phyloP scores from a whole-genome alignment of 2,797 vertebrate genomes.

The Picus viridis region DNA sequence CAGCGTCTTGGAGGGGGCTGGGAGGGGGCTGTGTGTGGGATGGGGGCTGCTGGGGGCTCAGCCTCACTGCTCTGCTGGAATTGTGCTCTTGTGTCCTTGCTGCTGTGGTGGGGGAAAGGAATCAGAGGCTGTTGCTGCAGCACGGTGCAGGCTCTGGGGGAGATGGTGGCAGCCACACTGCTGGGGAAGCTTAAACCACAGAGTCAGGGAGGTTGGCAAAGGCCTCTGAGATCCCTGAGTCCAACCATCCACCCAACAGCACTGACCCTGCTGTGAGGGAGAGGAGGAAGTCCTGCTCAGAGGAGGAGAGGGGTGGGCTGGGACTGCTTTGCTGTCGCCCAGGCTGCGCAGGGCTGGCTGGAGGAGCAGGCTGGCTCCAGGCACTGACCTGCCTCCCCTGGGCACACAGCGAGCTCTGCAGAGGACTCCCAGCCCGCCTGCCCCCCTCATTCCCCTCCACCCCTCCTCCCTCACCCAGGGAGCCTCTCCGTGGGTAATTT shows the following conservation, averaged over 20 bases:
- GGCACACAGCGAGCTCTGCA: background rate
- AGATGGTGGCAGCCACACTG: background rate
- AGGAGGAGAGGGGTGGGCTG: background rate
- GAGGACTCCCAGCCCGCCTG: background rate
- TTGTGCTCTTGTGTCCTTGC: fast-evolving
- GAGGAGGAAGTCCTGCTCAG: background rate
- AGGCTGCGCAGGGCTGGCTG: background rate
- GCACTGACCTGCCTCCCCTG: background rate
- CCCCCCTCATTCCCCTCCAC: background rate
- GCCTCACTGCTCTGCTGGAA: background rate
- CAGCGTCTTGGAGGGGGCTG: background rate
- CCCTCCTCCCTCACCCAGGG: background rate
- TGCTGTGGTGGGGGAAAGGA: background rate
- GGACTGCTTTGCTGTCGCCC: background rate
- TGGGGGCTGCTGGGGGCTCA: background rate
- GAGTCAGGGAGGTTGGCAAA: too few species aligned
- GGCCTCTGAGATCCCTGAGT: too few species aligned
- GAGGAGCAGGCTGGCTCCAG: background rate
- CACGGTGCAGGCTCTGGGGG: background rate
- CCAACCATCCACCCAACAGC: too few species aligned
- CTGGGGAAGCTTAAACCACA: background rate
- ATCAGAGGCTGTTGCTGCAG: too few species aligned
- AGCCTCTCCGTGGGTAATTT: background rate
- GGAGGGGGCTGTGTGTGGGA: background rate
- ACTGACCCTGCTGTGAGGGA: background rate